These are phyloP conservation scores for Cephus pulcher DNA, from an alignment of 2,888 invertebrate species.

Conservation along the genomic window DNA sequence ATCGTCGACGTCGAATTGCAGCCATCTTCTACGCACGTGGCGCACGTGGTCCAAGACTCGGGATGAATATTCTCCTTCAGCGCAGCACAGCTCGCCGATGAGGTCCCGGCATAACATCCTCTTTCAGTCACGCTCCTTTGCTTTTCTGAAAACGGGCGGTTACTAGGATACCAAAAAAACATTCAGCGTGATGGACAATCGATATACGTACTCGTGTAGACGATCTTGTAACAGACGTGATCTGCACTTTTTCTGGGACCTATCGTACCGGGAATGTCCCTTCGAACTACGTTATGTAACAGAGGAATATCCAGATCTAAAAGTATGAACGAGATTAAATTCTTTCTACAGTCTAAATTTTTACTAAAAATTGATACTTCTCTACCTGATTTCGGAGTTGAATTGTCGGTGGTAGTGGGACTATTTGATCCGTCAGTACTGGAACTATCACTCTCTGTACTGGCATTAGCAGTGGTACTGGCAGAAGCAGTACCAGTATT, in stretches of 20 bases:
- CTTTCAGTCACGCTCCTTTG: not conserved
- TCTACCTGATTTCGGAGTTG: not conserved
- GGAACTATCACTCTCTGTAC: not conserved
- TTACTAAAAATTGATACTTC: not conserved
- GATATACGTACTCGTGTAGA: not conserved
- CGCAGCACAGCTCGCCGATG: not conserved
- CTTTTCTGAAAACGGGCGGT: not conserved
- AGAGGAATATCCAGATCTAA: not conserved
- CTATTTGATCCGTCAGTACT: not conserved
- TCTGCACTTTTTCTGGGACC: not conserved
- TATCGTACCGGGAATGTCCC: not conserved
- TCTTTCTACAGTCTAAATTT: not conserved
- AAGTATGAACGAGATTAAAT: not conserved
- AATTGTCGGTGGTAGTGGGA: too few relatives aligned
- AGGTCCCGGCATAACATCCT: not conserved
- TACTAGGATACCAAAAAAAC: not conserved
- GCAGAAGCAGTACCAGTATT: not conserved
- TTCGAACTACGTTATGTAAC: not conserved
- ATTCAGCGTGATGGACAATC: not conserved
- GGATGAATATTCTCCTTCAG: not conserved
- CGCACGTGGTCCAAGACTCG: not conserved
- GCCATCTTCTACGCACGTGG: slow-evolving; percentile 19
- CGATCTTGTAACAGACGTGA: not conserved
- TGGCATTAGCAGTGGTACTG: not conserved
- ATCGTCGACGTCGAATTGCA: slow-evolving; percentile 26